A percentile compares a stretch with the other conserved stretches of the same genome.
Conservation (phyloP, 2,888 invertebrate species). For the Drosophila birchii region DNA sequence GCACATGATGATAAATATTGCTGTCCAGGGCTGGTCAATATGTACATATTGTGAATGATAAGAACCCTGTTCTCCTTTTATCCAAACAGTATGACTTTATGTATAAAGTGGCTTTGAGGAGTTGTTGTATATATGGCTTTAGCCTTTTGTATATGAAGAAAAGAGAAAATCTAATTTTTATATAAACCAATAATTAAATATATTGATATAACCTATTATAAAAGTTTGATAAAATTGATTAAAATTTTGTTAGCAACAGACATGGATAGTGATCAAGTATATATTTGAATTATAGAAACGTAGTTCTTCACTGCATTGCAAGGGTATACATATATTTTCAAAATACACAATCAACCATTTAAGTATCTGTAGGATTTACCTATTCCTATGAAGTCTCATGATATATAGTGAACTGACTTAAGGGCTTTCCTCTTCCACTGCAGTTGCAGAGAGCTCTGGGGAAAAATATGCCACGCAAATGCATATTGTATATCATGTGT, state of each 20-base stretch:
- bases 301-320: too few relatives aligned
- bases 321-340: neutral
- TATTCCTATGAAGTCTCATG: neutral
- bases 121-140: too few relatives aligned
- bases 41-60: neutral
- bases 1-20: constrained; percentile 24
- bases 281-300: neutral
- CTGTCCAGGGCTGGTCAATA: constrained; percentile 13
- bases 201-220: too few relatives aligned
- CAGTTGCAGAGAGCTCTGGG: neutral
- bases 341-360: neutral
- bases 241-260: too few relatives aligned
- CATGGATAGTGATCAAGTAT: neutral
- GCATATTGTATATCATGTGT: constrained; percentile 22
- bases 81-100: neutral
- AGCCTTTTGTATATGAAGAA: too few relatives aligned
- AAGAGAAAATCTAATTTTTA: too few relatives aligned
- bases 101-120: neutral
- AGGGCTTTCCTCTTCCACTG: neutral
- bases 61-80: neutral
- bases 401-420: neutral
- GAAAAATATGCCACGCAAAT: constrained; percentile 1
- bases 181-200: too few relatives aligned
- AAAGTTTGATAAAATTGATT: too few relatives aligned
- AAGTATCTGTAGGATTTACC: neutral